Evolutionary conservation across 2,888 invertebrate species (phyloP), one percentile per base, ranked within the genome.

Genomic region (Eumerus sabulonum): DNA sequence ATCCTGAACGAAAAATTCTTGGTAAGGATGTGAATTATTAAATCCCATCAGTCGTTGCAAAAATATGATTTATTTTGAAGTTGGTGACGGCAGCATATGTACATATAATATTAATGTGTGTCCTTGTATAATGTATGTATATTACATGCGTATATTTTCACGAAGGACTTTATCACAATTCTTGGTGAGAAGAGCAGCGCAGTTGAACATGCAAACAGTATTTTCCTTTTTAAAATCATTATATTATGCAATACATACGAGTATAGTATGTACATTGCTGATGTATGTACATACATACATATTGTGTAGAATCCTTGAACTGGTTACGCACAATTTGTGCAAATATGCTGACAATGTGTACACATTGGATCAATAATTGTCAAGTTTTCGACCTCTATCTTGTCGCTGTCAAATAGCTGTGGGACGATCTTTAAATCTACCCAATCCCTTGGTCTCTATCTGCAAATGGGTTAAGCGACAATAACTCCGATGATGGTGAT

Each of bases 11-110:
- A 7, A 27, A 27, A 27, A 27, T 27, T 27, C n/a, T n/a, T n/a
- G n/a, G n/a, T n/a, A n/a, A n/a, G n/a, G 62, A 51, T 50, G 19
- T 70, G 53, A 70, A 76, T 76, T 70, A 70, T 71, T 71, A 54
- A 70, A 71, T 59, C 35, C 64, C 71, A 71, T 76, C 48, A 59
- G 54, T 76, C 53, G 11, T 35, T 38, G 36, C 50, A n/a, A 68
- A 63, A 35, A 40, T 63, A 48, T 51, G n/a, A 9, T 18, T 59
- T n/a, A 11, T 40, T 40, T 11, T 40, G 9, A 42, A n/a, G n/a
- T n/a, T n/a, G n/a, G n/a, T n/a, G n/a, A n/a, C n/a, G n/a, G n/a
- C n/a, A n/a, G n/a, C n/a, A n/a, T n/a, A n/a, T n/a, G n/a, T n/a
- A n/a, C n/a, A n/a, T n/a, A n/a, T n/a, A n/a, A n/a, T n/a, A n/a